Evolutionary conservation across 2,113 vertebrate genomes (phyloP), one percentile per base, ranked within the genome.

Genomic region (Salvator merianae): DNA sequence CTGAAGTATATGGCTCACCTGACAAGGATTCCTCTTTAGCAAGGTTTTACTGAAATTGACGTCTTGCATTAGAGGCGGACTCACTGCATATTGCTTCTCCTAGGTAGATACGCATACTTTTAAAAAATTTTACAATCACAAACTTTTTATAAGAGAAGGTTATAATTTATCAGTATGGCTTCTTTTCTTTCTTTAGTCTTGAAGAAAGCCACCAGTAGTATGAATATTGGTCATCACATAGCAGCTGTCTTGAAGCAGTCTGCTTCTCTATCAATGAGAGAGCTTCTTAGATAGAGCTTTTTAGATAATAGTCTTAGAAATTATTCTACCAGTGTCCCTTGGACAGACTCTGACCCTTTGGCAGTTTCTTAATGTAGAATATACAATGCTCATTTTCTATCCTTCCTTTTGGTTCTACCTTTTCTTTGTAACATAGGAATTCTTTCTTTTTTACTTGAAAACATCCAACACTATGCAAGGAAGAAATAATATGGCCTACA

Each of bases 201-300:
- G 68, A 84, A 53, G 62, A 38, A 82, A 26, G 32, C 12, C 63
- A 66, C n/a, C 59, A 63, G 40, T 28, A n/a, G 38, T 36, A 71
- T 62, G 20, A 50, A 78, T 20, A 59, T 55, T 40, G n/a, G 1
- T 18, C 22, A 79, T 40, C 40, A 73, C 16, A 38, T 24, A 79
- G 40, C 38, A 73, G n/a, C 53, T 50, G 72, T 24, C 68, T 65
- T 32, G 30, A 73, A 69, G 83, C 38, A 38, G 24, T 50, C 70
- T 79, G n/a, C 38, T 59, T 84, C 79, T 73, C 68, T 79, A 22
- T 85, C 36, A 85, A 73, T 79, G 79, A 79, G 79, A 55, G 53
- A 72, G 63, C 50, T 50, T 72, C 79, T 22, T 79, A 47, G 65
- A n/a, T 43, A 79, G 63, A 20, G 38, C 72, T 62, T 28, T 59